A percentile compares a stretch with the other conserved stretches of the same genome.
Conservation (phyloP, 2,797 vertebrate species). For the Brotula barbata region DNA sequence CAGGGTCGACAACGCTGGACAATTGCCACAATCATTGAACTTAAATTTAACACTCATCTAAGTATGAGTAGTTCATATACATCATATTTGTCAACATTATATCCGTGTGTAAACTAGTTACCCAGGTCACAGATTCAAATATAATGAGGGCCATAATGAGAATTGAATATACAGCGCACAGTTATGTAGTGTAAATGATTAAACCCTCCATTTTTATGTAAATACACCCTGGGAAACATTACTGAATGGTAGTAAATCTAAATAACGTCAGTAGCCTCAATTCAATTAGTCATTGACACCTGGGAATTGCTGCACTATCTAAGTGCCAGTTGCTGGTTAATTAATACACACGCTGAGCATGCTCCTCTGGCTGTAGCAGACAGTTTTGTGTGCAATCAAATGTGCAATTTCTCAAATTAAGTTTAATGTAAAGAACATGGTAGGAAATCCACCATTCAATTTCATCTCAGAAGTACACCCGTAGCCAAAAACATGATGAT, state of each 20-base stretch:
- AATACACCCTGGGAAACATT: constrained; percentile 36
- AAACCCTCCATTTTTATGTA: constrained; percentile 28
- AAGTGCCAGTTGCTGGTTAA: constrained; percentile 23
- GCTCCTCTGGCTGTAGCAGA: constrained; percentile 16
- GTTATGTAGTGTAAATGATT: constrained; percentile 10
- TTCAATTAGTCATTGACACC: constrained; percentile 34
- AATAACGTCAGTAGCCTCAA: constrained; percentile 36
- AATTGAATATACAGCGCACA: background rate
- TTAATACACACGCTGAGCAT: constrained; percentile 5
- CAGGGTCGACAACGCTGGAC: too few relatives aligned
- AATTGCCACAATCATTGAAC: background rate
- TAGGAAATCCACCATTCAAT: background rate
- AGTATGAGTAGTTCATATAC: background rate
- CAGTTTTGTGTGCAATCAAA: constrained; percentile 1
- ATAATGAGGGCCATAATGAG: background rate
- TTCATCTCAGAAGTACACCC: too few relatives aligned
- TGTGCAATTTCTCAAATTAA: background rate
- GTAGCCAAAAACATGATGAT: too few relatives aligned
- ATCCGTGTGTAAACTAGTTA: background rate
- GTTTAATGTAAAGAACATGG: background rate
- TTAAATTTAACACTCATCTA: background rate
- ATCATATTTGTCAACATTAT: background rate
- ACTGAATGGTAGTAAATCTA: constrained; percentile 16
- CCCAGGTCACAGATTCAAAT: background rate
- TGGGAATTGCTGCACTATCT: constrained; percentile 16